Evolutionary conservation across 2,113 vertebrate genomes (phyloP).

Genomic region (Calyptomena viridis): DNA sequence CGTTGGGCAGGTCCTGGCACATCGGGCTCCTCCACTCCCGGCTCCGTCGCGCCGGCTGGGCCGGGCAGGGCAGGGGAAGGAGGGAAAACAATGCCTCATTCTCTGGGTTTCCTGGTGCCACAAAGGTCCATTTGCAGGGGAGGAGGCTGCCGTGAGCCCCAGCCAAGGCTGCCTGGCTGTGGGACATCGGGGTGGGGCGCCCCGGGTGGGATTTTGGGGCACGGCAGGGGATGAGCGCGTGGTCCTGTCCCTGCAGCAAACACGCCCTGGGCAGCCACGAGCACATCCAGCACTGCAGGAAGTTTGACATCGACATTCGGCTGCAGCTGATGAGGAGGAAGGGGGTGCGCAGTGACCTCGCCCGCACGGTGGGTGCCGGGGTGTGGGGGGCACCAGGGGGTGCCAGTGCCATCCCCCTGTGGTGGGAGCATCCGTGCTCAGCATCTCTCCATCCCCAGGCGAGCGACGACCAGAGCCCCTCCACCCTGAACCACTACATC

Average conservation of each 20-base stretch:
- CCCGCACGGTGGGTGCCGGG: conserved; percentile 77
- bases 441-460: conserved; percentile 68
- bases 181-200: accelerated
- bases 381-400: not conserved
- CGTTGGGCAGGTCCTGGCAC: not conserved
- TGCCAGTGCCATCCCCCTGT: not conserved
- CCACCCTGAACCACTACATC: conserved; percentile 91
- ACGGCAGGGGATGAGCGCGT: accelerated
- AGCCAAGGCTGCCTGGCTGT: accelerated
- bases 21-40: not conserved
- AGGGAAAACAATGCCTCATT: conserved; percentile 22
- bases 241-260: conserved; percentile 67
- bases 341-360: conserved; percentile 76
- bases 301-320: conserved; percentile 87
- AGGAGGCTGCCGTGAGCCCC: not conserved
- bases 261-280: conserved; percentile 89
- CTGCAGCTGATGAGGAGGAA: conserved; percentile 83
- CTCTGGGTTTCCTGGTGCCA: not conserved
- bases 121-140: not conserved
- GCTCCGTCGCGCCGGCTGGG: not conserved
- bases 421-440: not conserved
- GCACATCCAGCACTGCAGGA: conserved; percentile 91
- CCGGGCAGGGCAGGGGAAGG: not conserved
- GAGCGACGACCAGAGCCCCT: conserved; percentile 84
- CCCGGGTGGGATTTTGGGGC: not conserved